Evolutionary conservation across 1,140 invertebrate genomes (phyloP), one percentile per base, ranked within the genome.

Genomic region (Drosophila athabasca): DNA sequence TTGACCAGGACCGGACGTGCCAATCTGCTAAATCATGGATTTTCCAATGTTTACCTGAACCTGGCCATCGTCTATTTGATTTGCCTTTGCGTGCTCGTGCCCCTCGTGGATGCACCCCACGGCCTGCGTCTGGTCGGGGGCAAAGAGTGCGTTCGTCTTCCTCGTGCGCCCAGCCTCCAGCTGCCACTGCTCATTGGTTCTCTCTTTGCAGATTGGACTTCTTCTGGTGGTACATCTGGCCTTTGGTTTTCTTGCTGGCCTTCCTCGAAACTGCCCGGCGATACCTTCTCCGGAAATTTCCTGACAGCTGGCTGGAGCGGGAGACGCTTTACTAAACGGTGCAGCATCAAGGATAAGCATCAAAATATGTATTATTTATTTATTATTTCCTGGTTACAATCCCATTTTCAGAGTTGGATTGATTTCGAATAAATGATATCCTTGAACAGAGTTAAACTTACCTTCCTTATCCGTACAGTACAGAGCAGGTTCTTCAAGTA

Each of bases 21-120:
- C 8, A 72, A 62, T 43, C 22, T 87, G 3, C 13, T 87, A 1
- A n/a, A 0, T 2, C 78, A 87, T 41, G 77, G 77, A 6, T 87
- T 81, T 41, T 17, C 2, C 11, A 87, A 87, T 26, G 8, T 15
- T 29, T 22, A 8, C 2, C 24, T 79, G 3, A 52, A 15, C 2
- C 2, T 71, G 11, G 74, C 69, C 1, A 7, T 55, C 6, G 2
- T 67, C 3, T 76, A 60, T 50, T 41, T 87, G 46, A 45, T 76
- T 7, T 22, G 19, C 7, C 1, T 70, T 6, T 53, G 13, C 39
- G 6, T 49, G 6, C 4, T 50, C 0, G 6, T 87, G 5, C 15
- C 19, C n/a, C 6, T 17, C 9, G 0, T 78, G 9, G 49, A 68
- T n/a, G 1, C 7, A 3, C 35, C 35, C 0, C 9, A 35, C 0